A percentile compares a stretch with the other conserved stretches of the same genome.
Conservation (phyloP, 1,140 invertebrate species). For the Platyura marginata region DNA sequence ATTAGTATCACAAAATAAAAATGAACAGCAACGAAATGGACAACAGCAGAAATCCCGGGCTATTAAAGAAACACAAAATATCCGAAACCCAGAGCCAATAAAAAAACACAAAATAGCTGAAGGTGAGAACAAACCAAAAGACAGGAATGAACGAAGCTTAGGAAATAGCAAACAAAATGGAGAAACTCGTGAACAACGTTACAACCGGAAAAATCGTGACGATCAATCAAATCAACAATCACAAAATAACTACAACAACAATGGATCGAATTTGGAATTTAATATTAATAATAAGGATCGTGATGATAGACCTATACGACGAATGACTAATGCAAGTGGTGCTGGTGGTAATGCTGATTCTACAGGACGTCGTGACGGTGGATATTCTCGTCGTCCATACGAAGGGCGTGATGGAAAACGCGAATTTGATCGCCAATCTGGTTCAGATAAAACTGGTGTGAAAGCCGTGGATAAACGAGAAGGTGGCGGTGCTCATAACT, state of each 20-base stretch:
- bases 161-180: conserved; percentile 15
- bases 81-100: not conserved
- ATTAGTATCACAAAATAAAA: not conserved
- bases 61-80: not conserved
- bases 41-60: not conserved
- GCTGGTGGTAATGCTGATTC: conserved; percentile 25
- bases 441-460: conserved; percentile 85
- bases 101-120: conserved; percentile 1
- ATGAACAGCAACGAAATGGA: not conserved
- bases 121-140: not conserved
- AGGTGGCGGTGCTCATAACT: conserved; percentile 84
- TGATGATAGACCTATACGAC: conserved; percentile 15
- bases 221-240: conserved; percentile 24
- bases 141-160: not conserved
- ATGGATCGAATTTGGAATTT: conserved; percentile 16
- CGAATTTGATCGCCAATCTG: conserved; percentile 88
- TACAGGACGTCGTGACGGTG: conserved; percentile 20
- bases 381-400: conserved; percentile 30
- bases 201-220: conserved; percentile 54
- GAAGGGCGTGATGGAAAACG: conserved; percentile 65
- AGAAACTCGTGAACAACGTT: conserved; percentile 49
- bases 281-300: not conserved
- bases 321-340: conserved; percentile 22
- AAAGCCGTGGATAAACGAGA: conserved; percentile 88
- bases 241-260: conserved; percentile 28